A percentile compares a stretch with the other conserved stretches of the same genome.
These are phyloP conservation scores for Planiliza haematocheilus DNA, from an alignment of 2,113 vertebrate genomes.

Conservation along the genomic window DNA sequence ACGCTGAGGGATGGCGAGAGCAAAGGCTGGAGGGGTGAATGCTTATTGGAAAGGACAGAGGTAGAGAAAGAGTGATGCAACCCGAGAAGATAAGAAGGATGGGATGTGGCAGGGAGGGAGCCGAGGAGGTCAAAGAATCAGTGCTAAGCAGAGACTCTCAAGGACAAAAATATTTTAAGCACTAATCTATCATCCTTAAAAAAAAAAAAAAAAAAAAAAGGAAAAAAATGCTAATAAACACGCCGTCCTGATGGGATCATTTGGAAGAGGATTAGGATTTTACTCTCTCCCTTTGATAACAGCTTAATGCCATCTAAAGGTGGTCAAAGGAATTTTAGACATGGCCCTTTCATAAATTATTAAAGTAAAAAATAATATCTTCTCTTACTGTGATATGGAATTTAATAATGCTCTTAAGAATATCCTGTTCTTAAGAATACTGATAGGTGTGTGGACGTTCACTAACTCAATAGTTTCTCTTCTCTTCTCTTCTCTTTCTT, in stretches of 20 bases:
- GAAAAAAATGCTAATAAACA: not conserved
- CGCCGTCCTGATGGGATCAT: slow-evolving; percentile 2
- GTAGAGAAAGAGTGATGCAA: slow-evolving; percentile 48
- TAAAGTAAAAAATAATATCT: not conserved
- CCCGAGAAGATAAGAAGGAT: slow-evolving; percentile 16
- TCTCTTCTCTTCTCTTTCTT: not conserved
- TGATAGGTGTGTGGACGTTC: too few relatives aligned
- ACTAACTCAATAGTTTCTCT: not conserved
- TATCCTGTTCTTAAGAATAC: not conserved
- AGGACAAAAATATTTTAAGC: not conserved
- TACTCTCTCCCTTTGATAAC: slow-evolving; percentile 14
- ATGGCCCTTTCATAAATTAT: not conserved
- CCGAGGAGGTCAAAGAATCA: slow-evolving; percentile 33
- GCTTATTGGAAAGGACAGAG: slow-evolving; percentile 41
- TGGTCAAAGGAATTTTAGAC: slow-evolving; percentile 1
- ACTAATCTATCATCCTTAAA: too few relatives aligned
- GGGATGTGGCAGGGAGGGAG: not conserved
- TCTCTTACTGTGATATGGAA: slow-evolving; percentile 19
- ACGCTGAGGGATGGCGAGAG: not conserved
- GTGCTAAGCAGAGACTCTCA: not conserved
- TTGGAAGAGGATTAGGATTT: slow-evolving; percentile 5
- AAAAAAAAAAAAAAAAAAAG: too few relatives aligned
- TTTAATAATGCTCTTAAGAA: slow-evolving; percentile 17
- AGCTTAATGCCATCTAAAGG: slow-evolving; percentile 27
- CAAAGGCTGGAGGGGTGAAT: slow-evolving; percentile 19